These are phyloP conservation scores for Pandion haliaetus DNA, from an alignment of 2,113 vertebrate species.

Conservation along the genomic window DNA sequence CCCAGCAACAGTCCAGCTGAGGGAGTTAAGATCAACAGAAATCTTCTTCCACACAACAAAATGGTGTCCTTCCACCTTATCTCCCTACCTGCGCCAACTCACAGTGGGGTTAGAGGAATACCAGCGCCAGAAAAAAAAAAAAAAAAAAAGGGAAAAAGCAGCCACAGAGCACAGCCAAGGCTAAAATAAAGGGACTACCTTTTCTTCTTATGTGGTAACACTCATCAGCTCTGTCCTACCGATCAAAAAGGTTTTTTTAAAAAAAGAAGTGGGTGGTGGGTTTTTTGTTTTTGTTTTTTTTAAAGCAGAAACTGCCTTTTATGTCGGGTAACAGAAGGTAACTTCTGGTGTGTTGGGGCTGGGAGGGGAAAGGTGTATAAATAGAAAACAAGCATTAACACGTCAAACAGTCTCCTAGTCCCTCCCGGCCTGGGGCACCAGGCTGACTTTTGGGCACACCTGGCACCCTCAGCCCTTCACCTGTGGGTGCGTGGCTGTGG, in stretches of 20 bases:
- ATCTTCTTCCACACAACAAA: neutral
- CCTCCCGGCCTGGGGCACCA: fast-evolving
- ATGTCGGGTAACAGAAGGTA: neutral
- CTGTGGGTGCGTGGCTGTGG: fast-evolving
- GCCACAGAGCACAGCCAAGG: neutral
- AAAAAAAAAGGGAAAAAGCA: neutral
- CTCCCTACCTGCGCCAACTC: fast-evolving
- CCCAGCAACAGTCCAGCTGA: neutral
- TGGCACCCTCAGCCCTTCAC: fast-evolving
- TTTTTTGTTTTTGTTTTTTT: neutral
- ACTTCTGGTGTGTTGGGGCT: neutral
- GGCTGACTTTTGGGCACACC: fast-evolving
- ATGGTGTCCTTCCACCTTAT: fast-evolving
- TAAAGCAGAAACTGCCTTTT: neutral
- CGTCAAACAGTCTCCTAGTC: fast-evolving
- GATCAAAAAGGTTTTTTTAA: too few relatives aligned
- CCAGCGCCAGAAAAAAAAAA: too few relatives aligned
- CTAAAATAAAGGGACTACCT: neutral
- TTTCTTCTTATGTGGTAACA: fast-evolving
- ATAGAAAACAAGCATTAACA: neutral
- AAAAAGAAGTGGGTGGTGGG: too few relatives aligned
- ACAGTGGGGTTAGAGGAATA: neutral
- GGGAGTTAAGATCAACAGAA: neutral
- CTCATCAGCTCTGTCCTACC: neutral
- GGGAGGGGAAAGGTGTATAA: neutral